phyloP scores from a whole-genome alignment of 2,113 vertebrate genomes.

The Poeciliopsis prolifica region DNA sequence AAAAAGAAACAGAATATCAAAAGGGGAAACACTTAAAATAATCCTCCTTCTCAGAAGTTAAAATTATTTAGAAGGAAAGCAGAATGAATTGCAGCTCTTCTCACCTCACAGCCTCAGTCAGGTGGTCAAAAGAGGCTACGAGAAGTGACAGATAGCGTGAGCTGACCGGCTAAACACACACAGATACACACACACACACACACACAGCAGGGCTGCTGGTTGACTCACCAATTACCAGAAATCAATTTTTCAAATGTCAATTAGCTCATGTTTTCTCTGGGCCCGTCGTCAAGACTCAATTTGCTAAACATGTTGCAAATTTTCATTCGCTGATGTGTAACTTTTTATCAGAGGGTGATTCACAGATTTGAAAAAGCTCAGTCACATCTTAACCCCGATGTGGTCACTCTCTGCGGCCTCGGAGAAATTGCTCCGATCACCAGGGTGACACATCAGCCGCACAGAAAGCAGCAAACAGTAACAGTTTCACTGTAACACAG shows the following conservation, averaged over 20 bases:
- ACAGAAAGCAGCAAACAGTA: neutral
- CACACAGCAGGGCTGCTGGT: neutral
- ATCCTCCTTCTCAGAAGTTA: conserved; percentile 1
- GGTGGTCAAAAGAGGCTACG: conserved; percentile 31
- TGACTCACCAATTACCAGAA: conserved; percentile 56
- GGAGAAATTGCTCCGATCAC: conserved; percentile 5
- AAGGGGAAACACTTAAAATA: conserved; percentile 12
- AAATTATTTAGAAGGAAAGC: conserved; percentile 6
- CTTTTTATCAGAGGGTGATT: conserved; percentile 17
- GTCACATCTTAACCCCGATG: conserved; percentile 21
- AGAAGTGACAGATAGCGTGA: conserved; percentile 6
- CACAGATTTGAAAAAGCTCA: conserved; percentile 10
- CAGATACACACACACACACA: neutral
- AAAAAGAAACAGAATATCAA: neutral
- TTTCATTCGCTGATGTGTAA: neutral
- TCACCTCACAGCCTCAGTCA: neutral
- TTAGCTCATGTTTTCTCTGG: conserved; percentile 30
- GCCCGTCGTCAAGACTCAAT: neutral
- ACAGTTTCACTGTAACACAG: neutral
- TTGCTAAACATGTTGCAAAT: neutral
- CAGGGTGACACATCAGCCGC: conserved; percentile 18
- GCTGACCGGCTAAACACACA: conserved; percentile 8
- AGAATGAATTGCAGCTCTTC: conserved; percentile 6
- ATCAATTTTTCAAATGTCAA: conserved; percentile 49
- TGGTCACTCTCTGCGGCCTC: conserved; percentile 21